Evolutionary conservation across 2,888 invertebrate species (phyloP).

Genomic region (Cheilosia grossa): DNA sequence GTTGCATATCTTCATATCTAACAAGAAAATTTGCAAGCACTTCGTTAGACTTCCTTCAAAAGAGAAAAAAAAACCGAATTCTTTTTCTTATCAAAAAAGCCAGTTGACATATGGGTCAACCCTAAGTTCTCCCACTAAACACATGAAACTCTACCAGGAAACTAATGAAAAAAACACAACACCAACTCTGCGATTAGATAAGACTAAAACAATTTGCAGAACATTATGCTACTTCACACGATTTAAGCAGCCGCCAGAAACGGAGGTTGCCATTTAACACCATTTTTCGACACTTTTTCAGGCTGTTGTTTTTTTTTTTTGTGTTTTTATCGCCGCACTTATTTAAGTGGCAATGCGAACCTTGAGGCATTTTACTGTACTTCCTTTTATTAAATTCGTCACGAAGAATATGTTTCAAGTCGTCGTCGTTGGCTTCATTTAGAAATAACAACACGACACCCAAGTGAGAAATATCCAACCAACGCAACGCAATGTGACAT

Average conservation of each 20-base stretch:
- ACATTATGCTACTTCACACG: conserved; percentile 43
- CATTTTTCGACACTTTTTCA: not conserved
- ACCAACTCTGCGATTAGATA: conserved; percentile 41
- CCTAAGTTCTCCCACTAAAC: not conserved
- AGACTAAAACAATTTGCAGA: conserved; percentile 44
- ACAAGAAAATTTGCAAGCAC: not conserved
- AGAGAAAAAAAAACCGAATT: not conserved
- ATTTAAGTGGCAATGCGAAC: not conserved
- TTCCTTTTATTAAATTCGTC: conserved; percentile 53
- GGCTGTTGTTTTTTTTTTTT: not conserved
- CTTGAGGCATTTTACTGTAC: conserved; percentile 32
- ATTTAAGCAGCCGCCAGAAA: conserved; percentile 22
- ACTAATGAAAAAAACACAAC: conserved; percentile 9
- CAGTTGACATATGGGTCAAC: not conserved
- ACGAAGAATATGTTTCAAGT: conserved; percentile 31
- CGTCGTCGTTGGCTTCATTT: conserved; percentile 10
- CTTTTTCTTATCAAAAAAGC: conserved; percentile 8
- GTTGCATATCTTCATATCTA: not conserved
- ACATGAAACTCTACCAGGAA: not conserved
- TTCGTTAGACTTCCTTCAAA: not conserved
- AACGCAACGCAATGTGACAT: conserved; percentile 31
- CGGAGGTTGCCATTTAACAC: conserved; percentile 12
- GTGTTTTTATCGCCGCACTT: not conserved
- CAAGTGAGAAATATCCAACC: conserved; percentile 27
- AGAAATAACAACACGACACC: conserved; percentile 34